phyloP scores from a whole-genome alignment of 2,888 invertebrate species.

The Lumbricus terrestris region DNA sequence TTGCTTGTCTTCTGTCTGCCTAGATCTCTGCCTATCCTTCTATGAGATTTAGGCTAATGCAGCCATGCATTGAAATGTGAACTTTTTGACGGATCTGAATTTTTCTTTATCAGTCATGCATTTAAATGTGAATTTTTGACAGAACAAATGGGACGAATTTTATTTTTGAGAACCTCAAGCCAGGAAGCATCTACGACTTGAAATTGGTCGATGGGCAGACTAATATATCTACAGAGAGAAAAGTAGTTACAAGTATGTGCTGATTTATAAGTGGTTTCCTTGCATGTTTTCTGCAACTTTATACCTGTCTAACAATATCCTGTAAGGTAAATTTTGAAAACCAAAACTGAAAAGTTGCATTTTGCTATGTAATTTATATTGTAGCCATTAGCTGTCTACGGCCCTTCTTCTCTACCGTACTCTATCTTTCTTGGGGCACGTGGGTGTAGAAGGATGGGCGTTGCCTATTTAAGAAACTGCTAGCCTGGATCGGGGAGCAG shows the following conservation, averaged over 20 bases:
- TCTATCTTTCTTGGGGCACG: too few relatives aligned
- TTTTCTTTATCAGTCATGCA: neutral
- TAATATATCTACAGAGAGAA: neutral
- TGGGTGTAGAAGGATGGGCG: too few relatives aligned
- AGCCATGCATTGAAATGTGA: neutral
- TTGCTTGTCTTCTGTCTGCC: too few relatives aligned
- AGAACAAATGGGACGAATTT: neutral
- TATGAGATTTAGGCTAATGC: neutral
- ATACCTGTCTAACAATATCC: neutral
- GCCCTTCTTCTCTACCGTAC: too few relatives aligned
- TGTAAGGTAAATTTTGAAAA: neutral
- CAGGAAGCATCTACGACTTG: neutral
- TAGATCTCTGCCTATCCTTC: too few relatives aligned
- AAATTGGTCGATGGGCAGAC: too few relatives aligned
- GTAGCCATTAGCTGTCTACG: too few relatives aligned
- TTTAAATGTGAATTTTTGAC: neutral
- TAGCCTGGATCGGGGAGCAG: too few relatives aligned
- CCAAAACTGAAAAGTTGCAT: neutral
- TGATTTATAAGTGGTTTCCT: neutral
- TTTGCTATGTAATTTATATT: neutral
- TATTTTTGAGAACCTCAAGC: neutral
- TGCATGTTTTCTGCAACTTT: neutral
- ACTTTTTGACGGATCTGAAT: neutral
- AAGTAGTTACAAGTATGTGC: neutral
- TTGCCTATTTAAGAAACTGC: too few relatives aligned